Percentiles rank a stretch among this genome's conserved stretches.
phyloP scores from a whole-genome alignment of 1,140 invertebrate genomes.

The Drosophila nikananu region DNA sequence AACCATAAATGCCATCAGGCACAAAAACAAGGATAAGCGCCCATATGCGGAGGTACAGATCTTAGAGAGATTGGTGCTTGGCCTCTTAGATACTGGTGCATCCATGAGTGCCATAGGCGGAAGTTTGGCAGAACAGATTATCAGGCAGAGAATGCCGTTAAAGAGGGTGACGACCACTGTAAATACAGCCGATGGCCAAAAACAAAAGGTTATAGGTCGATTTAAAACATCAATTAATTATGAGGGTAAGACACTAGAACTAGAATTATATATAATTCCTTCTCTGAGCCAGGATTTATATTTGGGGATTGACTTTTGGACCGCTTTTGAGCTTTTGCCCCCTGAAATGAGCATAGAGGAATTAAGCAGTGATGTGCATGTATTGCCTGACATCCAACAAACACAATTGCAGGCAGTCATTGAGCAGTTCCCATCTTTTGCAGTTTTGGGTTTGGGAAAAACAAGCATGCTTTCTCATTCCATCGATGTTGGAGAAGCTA shows the following conservation, averaged over 20 bases:
- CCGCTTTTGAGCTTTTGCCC: too few species aligned
- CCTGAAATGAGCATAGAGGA: too few species aligned
- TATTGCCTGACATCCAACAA: too few species aligned
- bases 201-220: not conserved
- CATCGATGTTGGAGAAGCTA: too few species aligned
- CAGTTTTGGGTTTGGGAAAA: too few species aligned
- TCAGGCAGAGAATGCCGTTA: not conserved
- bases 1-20: not conserved
- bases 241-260: not conserved
- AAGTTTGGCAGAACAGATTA: not conserved
- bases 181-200: not conserved
- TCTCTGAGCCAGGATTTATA: not conserved
- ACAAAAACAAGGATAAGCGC: not conserved
- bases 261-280: conserved; percentile 1
- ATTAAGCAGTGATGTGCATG: too few species aligned
- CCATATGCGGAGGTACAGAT: not conserved
- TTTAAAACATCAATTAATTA: not conserved
- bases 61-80: not conserved
- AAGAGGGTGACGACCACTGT: not conserved
- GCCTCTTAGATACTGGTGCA: not conserved
- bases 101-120: not conserved
- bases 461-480: too few species aligned
- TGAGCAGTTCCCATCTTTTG: too few species aligned
- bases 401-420: too few species aligned
- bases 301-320: too few species aligned